These are phyloP conservation scores for Podarcis siculus DNA, from an alignment of 2,797 vertebrate species.

Conservation along the genomic window DNA sequence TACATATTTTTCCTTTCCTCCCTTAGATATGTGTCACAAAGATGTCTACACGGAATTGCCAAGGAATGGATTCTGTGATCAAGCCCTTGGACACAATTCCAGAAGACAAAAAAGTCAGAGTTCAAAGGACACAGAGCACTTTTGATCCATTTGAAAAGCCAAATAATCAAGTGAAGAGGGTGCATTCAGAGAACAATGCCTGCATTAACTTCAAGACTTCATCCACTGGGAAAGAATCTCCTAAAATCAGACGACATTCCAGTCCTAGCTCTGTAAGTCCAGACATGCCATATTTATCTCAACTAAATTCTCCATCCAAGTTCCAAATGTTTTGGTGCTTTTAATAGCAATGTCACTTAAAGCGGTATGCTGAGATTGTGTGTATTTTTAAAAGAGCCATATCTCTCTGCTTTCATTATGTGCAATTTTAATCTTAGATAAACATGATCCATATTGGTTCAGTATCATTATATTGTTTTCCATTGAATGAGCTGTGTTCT, in stretches of 20 bases:
- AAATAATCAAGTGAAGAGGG: conserved; percentile 93
- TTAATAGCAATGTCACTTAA: conserved; percentile 16
- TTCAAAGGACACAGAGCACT: conserved; percentile 95
- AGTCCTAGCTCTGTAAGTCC: conserved; percentile 95
- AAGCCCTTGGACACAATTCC: conserved; percentile 95
- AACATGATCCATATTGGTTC: background rate
- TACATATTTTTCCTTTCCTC: conserved; percentile 41
- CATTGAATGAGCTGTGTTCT: background rate
- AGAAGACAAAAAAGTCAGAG: conserved; percentile 95
- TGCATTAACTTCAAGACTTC: conserved; percentile 93
- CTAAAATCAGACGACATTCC: conserved; percentile 92
- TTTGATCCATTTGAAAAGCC: conserved; percentile 95
- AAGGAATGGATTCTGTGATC: conserved; percentile 95
- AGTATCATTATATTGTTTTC: background rate
- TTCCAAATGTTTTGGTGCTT: conserved; percentile 20
- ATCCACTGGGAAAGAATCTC: conserved; percentile 86
- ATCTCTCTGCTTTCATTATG: background rate
- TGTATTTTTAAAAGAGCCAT: conserved; percentile 4
- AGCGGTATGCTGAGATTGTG: background rate
- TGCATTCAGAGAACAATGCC: conserved; percentile 97
- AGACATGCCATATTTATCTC: background rate
- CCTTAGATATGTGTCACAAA: conserved; percentile 98
- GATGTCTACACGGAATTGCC: conserved; percentile 98
- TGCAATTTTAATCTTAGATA: background rate
- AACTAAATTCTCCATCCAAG: background rate